Conservation (phyloP, 2,888 invertebrate genomes). For the Megalurothrips usitatus region DNA sequence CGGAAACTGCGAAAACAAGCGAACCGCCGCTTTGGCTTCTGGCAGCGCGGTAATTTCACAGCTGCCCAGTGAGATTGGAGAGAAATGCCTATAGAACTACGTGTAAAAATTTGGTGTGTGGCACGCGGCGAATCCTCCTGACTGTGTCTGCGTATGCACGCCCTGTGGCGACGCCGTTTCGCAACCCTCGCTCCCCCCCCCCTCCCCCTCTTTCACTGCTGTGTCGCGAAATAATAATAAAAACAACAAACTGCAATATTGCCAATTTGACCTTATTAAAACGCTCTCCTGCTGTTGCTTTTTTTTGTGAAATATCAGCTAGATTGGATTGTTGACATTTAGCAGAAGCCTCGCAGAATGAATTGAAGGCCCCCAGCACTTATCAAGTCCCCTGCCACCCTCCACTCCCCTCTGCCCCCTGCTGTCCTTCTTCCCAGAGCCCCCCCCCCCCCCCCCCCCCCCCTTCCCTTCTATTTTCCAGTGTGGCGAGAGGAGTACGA, state of each 20-base stretch:
- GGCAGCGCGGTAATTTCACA: too few species aligned
- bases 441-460: not conserved
- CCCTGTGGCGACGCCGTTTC: not conserved
- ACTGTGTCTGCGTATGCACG: too few species aligned
- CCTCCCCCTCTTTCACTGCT: not conserved
- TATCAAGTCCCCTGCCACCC: not conserved
- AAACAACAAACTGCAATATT: not conserved
- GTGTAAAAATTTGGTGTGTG: too few species aligned
- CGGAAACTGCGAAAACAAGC: too few species aligned
- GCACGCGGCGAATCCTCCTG: too few species aligned
- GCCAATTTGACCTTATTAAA: conserved; percentile 26
- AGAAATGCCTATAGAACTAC: too few species aligned
- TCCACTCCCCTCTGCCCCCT: not conserved
- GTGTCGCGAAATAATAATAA: not conserved
- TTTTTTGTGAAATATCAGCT: conserved; percentile 9
- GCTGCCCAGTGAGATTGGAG: too few species aligned
- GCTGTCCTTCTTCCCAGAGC: too few species aligned
- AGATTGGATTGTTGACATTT: conserved; percentile 26
- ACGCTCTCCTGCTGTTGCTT: not conserved
- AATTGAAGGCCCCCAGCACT: conserved; percentile 13
- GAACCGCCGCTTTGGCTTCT: too few species aligned
- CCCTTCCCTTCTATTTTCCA: not conserved
- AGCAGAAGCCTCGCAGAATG: conserved; percentile 4
- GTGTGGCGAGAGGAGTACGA: too few species aligned
- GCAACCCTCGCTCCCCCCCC: not conserved